A percentile compares a stretch with the other conserved stretches of the same genome.
These are phyloP conservation scores for Drosophila sproati DNA, from an alignment of 1,140 invertebrate genomes.

Conservation along the genomic window DNA sequence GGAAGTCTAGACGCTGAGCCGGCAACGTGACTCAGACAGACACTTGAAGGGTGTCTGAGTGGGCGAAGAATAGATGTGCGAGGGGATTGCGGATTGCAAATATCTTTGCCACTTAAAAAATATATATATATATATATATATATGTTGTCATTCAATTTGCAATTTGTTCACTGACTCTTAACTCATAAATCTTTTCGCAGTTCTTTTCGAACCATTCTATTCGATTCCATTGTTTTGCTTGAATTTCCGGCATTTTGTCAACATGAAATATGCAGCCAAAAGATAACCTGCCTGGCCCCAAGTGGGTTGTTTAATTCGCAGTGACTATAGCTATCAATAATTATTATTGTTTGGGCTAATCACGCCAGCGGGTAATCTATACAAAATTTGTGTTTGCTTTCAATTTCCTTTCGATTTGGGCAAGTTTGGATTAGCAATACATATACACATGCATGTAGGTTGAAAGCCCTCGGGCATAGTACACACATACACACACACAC, in stretches of 20 bases:
- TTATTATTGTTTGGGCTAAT: slow-evolving; percentile 23
- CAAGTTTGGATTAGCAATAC: background rate
- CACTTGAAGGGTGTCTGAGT: background rate
- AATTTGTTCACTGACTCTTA: slow-evolving; percentile 55
- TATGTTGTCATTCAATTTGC: slow-evolving; percentile 69
- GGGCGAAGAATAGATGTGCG: background rate
- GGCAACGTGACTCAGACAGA: slow-evolving; percentile 40
- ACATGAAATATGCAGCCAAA: slow-evolving; percentile 44
- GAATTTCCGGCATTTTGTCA: slow-evolving; percentile 71
- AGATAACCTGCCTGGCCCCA: slow-evolving; percentile 43
- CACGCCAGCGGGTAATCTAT: slow-evolving; percentile 1
- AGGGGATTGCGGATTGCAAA: background rate
- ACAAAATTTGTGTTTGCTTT: slow-evolving; percentile 61
- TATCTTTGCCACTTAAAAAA: slow-evolving; percentile 1
- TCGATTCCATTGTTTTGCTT: slow-evolving; percentile 61
- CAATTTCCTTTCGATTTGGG: slow-evolving; percentile 68
- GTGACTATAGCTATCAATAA: slow-evolving; percentile 19
- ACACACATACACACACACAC: too few relatives aligned
- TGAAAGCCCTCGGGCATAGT: background rate
- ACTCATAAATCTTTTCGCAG: slow-evolving; percentile 59
- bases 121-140: slow-evolving; percentile 17
- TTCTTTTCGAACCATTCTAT: background rate
- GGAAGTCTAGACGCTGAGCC: slow-evolving; percentile 74
- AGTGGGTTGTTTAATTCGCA: slow-evolving; percentile 2
- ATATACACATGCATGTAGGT: background rate